These are phyloP conservation scores for Brachionus angularis DNA, from an alignment of 1,140 invertebrate genomes.

Conservation along the genomic window DNA sequence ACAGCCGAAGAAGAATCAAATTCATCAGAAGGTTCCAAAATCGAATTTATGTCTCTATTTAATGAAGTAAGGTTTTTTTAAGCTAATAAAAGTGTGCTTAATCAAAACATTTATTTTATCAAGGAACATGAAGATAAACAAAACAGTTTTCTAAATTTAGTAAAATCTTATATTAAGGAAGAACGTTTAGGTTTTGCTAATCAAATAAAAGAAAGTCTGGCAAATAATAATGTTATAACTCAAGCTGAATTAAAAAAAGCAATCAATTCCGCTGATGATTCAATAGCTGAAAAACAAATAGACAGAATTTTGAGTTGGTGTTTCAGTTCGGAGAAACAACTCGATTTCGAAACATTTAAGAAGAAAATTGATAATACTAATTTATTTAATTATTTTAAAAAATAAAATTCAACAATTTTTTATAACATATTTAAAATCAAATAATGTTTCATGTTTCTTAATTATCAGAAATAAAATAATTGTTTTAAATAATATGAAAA, in stretches of 20 bases:
- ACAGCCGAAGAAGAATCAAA: slow-evolving; percentile 12
- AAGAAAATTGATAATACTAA: slow-evolving; percentile 31
- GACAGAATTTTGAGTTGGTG: slow-evolving; percentile 42
- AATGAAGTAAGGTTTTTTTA: not conserved
- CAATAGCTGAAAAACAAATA: slow-evolving; percentile 18
- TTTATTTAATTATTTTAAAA: slow-evolving; percentile 23
- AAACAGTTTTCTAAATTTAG: slow-evolving; percentile 1
- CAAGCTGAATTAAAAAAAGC: slow-evolving; percentile 4
- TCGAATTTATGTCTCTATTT: slow-evolving; percentile 17
- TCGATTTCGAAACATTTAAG: not conserved
- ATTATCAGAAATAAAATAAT: too few relatives aligned
- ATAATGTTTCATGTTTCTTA: too few relatives aligned
- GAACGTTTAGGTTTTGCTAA: slow-evolving; percentile 18
- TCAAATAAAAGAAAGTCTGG: slow-evolving; percentile 4
- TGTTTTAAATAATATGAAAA: too few relatives aligned
- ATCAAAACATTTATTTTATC: not conserved
- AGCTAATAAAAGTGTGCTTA: too few relatives aligned
- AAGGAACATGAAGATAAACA: slow-evolving; percentile 24
- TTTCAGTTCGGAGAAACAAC: slow-evolving; percentile 2
- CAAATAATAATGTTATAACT: not conserved
- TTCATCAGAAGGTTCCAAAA: slow-evolving; percentile 7
- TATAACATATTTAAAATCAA: too few relatives aligned
- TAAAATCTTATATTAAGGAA: slow-evolving; percentile 18
- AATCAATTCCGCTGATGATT: not conserved
- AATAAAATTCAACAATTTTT: too few relatives aligned